phyloP scores from a whole-genome alignment of 2,888 invertebrate genomes.

The Hemaris fuciformis region DNA sequence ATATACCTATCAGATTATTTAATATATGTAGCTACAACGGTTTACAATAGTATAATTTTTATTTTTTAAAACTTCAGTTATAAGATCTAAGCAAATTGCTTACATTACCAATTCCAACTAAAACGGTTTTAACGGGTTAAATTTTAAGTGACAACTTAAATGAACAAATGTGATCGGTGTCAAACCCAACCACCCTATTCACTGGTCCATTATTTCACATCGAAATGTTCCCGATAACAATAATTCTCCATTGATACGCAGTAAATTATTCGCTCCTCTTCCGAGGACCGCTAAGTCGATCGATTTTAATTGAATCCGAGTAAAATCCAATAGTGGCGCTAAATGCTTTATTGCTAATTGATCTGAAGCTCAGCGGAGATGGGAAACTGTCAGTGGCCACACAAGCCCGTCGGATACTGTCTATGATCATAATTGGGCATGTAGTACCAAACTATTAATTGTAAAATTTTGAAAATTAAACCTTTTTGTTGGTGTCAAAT shows the following conservation, averaged over 20 bases:
- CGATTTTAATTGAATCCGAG: slow-evolving; percentile 56
- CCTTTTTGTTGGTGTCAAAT: too few relatives aligned
- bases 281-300: slow-evolving; percentile 34
- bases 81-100: too few relatives aligned
- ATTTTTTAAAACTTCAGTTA: too few relatives aligned
- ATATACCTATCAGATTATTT: too few relatives aligned
- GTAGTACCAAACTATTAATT: not conserved
- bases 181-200: not conserved
- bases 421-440: not conserved
- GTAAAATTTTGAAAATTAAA: too few relatives aligned
- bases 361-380: slow-evolving; percentile 38
- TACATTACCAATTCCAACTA: not conserved
- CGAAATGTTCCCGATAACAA: slow-evolving; percentile 26
- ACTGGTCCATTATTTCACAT: slow-evolving; percentile 27
- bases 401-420: slow-evolving; percentile 8
- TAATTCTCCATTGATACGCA: slow-evolving; percentile 35
- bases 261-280: slow-evolving; percentile 43
- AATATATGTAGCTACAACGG: too few relatives aligned
- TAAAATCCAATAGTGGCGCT: slow-evolving; percentile 49
- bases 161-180: not conserved
- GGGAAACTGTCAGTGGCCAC: slow-evolving; percentile 28
- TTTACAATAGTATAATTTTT: too few relatives aligned
- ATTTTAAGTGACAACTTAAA: not conserved
- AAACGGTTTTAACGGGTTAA: not conserved
- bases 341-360: slow-evolving; percentile 57